Evolutionary conservation across 2,797 vertebrate genomes (phyloP), one percentile per base, ranked within the genome.

Genomic region (Micromesistius poutassou): DNA sequence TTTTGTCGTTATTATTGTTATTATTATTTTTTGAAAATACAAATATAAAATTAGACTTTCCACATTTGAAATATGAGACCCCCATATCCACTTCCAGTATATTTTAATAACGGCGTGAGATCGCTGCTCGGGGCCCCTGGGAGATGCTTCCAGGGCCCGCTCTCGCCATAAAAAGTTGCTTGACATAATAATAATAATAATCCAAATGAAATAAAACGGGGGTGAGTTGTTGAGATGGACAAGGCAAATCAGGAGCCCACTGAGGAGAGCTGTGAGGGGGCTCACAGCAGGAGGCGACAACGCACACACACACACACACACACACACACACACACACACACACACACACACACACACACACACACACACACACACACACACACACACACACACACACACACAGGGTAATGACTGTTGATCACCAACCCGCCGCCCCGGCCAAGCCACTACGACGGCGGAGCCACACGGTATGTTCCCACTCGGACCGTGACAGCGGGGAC

Each of bases 31-130:
- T 98, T 97, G 97, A 98, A 98, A 98, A 98, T 98, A 98, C 97
- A 98, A 98, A 98, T 98, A 98, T 98, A 97, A 98, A 98, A 98
- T 97, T 98, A 97, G 97, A 97, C 96, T 98, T 97, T 98, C 96
- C 96, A 97, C 96, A 97, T 98, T 95, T 97, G 96, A 96, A 96
- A 97, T 97, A 95, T 97, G 96, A 98, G 96, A 97, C 95, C 96
- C 95, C 95, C 96, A 95, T 96, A 96, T 96, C 96, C 96, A 96
- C 89, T 89, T 92, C 90, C 88, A 90, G 89, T 89, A 46, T 78
- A 79, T 94, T 96, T 96, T 97, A 97, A 97, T 96, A 97, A 96
- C 95, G 96, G 96, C 96, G 97, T 97, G 85, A 95, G 96, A 94
- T 96, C 97, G 96, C 96, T 96, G 93, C 96, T 97, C 96, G 96